Percentiles rank a stretch among this genome's conserved stretches.
These are phyloP conservation scores for Chloroceryle amazona DNA, from an alignment of 2,797 vertebrate genomes.

Conservation along the genomic window DNA sequence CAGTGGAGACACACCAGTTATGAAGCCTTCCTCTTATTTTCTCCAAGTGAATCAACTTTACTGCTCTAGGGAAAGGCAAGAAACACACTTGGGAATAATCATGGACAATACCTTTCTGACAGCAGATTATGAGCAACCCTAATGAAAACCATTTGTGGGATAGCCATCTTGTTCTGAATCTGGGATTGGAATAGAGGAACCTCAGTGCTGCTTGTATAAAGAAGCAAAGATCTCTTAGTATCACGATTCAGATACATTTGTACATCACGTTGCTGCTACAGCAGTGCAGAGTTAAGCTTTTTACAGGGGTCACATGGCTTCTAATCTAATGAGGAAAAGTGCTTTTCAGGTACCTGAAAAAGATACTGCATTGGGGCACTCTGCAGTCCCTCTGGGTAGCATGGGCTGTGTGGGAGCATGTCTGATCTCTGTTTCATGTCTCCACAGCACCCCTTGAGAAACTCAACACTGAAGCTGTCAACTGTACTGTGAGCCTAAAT, in stretches of 20 bases:
- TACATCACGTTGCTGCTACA: fast-evolving
- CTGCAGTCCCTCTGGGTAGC: background rate
- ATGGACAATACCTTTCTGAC: background rate
- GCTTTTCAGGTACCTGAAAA: background rate
- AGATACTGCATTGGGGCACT: too few relatives aligned
- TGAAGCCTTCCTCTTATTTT: background rate
- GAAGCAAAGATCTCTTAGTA: background rate
- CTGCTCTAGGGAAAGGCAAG: background rate
- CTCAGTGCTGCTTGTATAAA: background rate
- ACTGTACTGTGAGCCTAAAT: background rate
- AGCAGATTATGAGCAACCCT: background rate
- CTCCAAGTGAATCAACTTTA: background rate
- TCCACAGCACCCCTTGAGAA: background rate
- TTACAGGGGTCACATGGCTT: background rate
- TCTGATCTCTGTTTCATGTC: background rate
- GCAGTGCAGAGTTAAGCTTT: fast-evolving
- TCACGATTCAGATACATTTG: background rate
- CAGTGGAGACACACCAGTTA: background rate
- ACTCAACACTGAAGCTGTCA: background rate
- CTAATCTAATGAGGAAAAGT: background rate
- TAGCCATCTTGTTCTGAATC: background rate
- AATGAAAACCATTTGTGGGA: background rate
- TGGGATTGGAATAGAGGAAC: background rate
- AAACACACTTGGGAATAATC: background rate
- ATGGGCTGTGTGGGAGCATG: fast-evolving